Conservation (phyloP, 2,797 vertebrate genomes). For the Amblyraja radiata region DNA sequence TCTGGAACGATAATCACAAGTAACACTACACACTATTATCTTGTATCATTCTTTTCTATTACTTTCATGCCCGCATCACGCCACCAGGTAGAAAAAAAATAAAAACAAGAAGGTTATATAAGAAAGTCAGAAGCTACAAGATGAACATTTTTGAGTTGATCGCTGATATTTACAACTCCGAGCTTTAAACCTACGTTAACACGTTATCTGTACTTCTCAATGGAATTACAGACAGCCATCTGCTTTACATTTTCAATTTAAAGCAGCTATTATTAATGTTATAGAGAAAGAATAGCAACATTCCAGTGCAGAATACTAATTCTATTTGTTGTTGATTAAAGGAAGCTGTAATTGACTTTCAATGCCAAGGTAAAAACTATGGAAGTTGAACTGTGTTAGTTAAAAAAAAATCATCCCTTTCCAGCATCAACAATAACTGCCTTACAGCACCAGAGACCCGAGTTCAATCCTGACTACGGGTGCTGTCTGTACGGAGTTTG, state of each 20-base stretch:
- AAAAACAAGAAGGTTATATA: neutral
- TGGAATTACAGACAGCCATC: neutral
- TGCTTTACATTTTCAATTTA: slow-evolving; percentile 1
- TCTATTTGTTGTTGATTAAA: neutral
- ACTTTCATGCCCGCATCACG: neutral
- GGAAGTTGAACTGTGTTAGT: neutral
- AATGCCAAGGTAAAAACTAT: neutral
- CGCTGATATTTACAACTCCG: neutral
- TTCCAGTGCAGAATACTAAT: slow-evolving; percentile 11
- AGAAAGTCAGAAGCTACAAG: neutral
- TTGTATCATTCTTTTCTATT: neutral
- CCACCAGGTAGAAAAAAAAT: neutral
- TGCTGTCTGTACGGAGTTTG: no score
- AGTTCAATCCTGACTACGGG: no score
- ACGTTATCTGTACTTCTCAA: neutral
- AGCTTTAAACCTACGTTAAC: neutral
- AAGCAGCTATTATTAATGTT: neutral
- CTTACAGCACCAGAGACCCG: no score
- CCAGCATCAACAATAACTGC: neutral
- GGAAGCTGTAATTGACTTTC: slow-evolving; percentile 23
- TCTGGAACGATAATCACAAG: neutral
- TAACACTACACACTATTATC: neutral
- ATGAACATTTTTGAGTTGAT: neutral
- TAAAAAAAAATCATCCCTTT: neutral
- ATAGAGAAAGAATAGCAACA: neutral